Evolutionary conservation across 1,140 invertebrate species (phyloP), one percentile per base, ranked within the genome.

Genomic region (Tetramorium alpestre): DNA sequence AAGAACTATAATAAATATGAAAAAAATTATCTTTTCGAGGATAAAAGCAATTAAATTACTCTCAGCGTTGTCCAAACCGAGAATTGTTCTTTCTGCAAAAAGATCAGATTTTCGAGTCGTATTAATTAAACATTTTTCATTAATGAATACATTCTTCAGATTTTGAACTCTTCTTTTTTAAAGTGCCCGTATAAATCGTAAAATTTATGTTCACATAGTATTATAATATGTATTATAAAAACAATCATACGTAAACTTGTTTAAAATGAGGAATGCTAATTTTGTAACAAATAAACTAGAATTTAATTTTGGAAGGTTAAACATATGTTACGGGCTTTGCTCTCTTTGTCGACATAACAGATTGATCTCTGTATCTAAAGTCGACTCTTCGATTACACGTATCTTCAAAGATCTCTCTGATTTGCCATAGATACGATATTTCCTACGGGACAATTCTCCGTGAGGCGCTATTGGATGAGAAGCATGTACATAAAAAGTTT

Each of bases 371-470:
- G 49, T 56, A 28, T 82, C 4, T 70, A 25, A 81, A 81, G 16
- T 70, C 10, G 10, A 38, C 3, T 47, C 41, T 60, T 58, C 49
- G 28, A 58, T 82, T 65, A 65, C 38, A 64, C n/a, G 56, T 60
- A 73, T 60, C 41, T 73, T 82, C 38, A 33, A 28, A 47, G 67
- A 82, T 60, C 51, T 82, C 54, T 82, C 54, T 73, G 16, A 60
- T 82, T 82, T 82, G 80, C 54, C 67, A 60, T 72, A 47, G 22
- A 82, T 8, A 22, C 11, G 64, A 51, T 62, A 86, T 81, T 86
- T 86, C 76, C 22, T 86, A 80, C 76, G 60, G 49, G 56, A 86
- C 25, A 41, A 80, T 86, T 80, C 84, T 80, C 60, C 25, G 25
- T 8, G 25, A 65, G 60, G 49, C 7, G 49, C 16, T n/a, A 33